phyloP scores from a whole-genome alignment of 2,888 invertebrate species.

The Eubasilissa splendida region DNA sequence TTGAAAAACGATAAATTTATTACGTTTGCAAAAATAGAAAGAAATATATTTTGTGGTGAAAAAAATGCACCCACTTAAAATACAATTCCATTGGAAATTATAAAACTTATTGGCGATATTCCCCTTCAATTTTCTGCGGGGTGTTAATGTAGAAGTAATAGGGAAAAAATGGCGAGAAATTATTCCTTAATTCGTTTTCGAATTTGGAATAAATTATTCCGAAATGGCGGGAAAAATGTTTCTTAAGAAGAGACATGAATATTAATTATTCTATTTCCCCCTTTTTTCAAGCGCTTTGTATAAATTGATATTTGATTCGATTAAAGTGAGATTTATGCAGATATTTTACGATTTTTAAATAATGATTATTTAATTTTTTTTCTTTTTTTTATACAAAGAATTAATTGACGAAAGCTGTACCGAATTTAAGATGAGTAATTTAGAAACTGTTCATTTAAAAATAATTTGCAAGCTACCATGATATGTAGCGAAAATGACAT shows the following conservation, averaged over 20 bases:
- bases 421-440: too few relatives aligned
- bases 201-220: background rate
- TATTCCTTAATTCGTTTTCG: background rate
- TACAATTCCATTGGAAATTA: conserved; percentile 8
- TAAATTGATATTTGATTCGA: conserved; percentile 48
- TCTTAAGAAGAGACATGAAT: background rate
- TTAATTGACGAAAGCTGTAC: too few relatives aligned
- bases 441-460: too few relatives aligned
- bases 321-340: conserved; percentile 34
- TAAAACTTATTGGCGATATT: conserved; percentile 40
- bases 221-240: background rate
- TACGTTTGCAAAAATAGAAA: background rate
- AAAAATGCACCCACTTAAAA: background rate
- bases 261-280: background rate
- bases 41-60: background rate
- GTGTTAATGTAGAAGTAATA: conserved; percentile 47
- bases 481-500: too few relatives aligned
- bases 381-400: too few relatives aligned
- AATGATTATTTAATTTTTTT: background rate
- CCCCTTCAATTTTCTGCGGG: conserved; percentile 26
- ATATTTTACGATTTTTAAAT: background rate
- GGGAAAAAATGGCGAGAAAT: background rate
- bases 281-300: background rate
- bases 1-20: too few relatives aligned
- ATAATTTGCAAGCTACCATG: too few relatives aligned